Evolutionary conservation across 2,113 vertebrate genomes (phyloP), one percentile per base, ranked within the genome.

Genomic region (Anoura caudifer): DNA sequence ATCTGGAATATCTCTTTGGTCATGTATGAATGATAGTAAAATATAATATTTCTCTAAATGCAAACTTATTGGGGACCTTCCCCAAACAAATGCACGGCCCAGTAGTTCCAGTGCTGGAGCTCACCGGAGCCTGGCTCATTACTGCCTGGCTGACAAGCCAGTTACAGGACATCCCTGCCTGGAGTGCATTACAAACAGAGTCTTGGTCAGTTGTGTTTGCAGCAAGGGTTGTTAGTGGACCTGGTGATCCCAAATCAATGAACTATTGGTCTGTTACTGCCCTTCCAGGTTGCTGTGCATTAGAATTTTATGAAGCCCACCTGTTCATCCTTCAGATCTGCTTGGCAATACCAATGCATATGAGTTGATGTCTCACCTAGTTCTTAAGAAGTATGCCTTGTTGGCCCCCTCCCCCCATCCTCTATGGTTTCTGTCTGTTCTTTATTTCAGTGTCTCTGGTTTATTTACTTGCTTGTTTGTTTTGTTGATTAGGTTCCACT

Each of bases 31-130:
- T 87, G 56, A 65, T 89, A 63, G 69, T 83, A 93, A 95, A 85
- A 85, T 90, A 87, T 47, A 80, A 16, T 61, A 69, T 92, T 95
- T 95, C 56, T 76, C 38, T 83, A 92, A 91, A 81, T 73, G 61
- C 10, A 56, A 81, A 89, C 63, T 87, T 84, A 77, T 0, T 76
- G 59, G 69, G 91, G 24, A 63, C 14, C 33, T 82, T 93, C 75
- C 61, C 54, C 38, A 59, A 75, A 76, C 52, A 76, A 72, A 77
- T 54, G 59, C 15, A 33, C 15, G 84, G 33, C 7, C 31, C 52
- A 50, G 31, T 75, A 70, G 22, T 70, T 92, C 95, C n/a, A 80
- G 6, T 15, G 17, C 1, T 0, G 50, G 45, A 81, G 19, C 45
- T 63, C 54, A 9, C 13, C 67, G 92, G 9, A 56, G 4, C 13